A percentile compares a stretch with the other conserved stretches of the same genome.
These are phyloP conservation scores for Peromyscus nudipes DNA, from an alignment of 2,797 vertebrate species.

Conservation along the genomic window DNA sequence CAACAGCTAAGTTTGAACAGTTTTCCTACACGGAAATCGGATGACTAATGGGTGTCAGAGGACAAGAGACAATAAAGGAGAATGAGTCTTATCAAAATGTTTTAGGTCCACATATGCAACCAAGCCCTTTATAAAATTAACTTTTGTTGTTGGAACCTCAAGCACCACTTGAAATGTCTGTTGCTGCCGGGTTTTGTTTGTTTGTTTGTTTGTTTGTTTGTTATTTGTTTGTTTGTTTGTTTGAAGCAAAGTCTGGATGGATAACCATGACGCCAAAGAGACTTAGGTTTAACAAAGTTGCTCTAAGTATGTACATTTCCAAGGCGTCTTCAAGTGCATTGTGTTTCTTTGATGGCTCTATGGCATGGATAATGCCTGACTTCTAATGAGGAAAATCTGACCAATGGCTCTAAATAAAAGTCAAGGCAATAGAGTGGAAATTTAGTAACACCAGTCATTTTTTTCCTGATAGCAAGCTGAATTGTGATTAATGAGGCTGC, in stretches of 20 bases:
- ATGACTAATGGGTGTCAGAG: background rate
- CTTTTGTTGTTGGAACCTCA: background rate
- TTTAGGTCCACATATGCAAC: background rate
- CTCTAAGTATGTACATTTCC: constrained; percentile 63
- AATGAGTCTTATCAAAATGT: background rate
- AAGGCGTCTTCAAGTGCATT: constrained; percentile 38
- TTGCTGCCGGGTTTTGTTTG: background rate
- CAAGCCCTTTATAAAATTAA: background rate
- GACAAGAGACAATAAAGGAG: background rate
- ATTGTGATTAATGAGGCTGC: constrained; percentile 72
- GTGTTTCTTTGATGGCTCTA: constrained; percentile 65
- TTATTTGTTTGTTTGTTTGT: background rate
- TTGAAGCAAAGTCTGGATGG: constrained; percentile 31
- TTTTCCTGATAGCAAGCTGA: constrained; percentile 57
- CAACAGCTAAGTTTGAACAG: background rate
- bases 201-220: background rate
- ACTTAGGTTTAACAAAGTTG: constrained; percentile 47
- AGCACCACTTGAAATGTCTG: background rate
- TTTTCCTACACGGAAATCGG: background rate
- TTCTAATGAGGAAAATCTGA: constrained; percentile 71
- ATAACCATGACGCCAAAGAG: constrained; percentile 24
- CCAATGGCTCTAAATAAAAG: constrained; percentile 66
- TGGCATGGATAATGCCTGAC: constrained; percentile 74
- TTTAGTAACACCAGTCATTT: constrained; percentile 73
- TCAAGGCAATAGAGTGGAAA: constrained; percentile 76